These are phyloP conservation scores for Synergus itoensis DNA, from an alignment of 2,888 invertebrate species.

Conservation along the genomic window DNA sequence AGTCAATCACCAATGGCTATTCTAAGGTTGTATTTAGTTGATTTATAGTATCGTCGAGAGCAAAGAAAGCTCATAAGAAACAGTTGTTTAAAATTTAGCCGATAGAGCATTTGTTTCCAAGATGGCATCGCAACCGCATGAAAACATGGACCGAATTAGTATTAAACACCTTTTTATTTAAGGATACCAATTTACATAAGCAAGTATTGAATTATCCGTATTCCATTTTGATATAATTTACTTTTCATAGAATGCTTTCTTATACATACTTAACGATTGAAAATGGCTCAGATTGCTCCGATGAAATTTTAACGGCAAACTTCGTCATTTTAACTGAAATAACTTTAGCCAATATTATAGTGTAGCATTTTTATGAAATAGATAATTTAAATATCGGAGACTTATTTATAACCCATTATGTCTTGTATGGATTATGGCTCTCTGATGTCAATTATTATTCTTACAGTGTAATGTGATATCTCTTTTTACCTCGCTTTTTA, in stretches of 20 bases:
- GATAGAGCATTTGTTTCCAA: background rate
- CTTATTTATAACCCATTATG: background rate
- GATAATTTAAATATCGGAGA: background rate
- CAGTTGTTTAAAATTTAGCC: background rate
- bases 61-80: no score
- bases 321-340: slow-evolving; percentile 36
- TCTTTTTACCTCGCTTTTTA: background rate
- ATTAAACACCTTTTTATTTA: no score
- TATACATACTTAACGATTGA: background rate
- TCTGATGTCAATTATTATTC: slow-evolving; percentile 4
- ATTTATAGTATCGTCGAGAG: no score
- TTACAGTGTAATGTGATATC: background rate
- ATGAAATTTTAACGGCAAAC: slow-evolving; percentile 15
- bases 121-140: background rate
- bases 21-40: no score
- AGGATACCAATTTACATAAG: no score
- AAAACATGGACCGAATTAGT: background rate
- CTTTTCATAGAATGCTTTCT: slow-evolving; percentile 20
- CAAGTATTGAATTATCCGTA: background rate
- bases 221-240: background rate
- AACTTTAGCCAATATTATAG: slow-evolving; percentile 28
- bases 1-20: no score
- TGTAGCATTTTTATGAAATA: background rate
- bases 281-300: background rate
- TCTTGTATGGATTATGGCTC: background rate